These are phyloP conservation scores for Dromaius novaehollandiae DNA, from an alignment of 2,113 vertebrate species.

Conservation along the genomic window DNA sequence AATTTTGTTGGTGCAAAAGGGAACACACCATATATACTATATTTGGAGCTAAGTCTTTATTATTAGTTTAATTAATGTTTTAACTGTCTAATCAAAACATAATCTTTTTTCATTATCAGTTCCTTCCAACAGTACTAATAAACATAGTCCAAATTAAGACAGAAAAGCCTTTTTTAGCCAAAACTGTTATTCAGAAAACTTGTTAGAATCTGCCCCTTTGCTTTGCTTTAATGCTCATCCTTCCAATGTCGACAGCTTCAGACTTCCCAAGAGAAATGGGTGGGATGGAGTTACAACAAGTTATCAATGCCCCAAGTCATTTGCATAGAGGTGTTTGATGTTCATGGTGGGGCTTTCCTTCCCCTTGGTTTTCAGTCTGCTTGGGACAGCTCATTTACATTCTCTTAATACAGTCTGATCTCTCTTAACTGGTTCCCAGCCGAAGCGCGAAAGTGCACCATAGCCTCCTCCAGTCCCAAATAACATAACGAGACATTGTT, in stretches of 20 bases:
- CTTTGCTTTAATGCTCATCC: background rate
- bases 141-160: background rate
- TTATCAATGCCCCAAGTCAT: background rate
- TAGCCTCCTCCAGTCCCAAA: background rate
- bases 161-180: background rate
- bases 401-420: background rate
- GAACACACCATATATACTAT: background rate
- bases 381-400: background rate
- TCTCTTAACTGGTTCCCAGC: accelerated
- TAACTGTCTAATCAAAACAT: background rate
- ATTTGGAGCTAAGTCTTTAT: background rate
- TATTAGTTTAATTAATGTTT: background rate
- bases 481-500: background rate
- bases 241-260: background rate
- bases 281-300: background rate
- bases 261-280: background rate
- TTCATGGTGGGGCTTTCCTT: background rate
- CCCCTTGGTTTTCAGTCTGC: background rate
- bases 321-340: background rate
- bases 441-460: background rate
- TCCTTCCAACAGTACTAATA: background rate
- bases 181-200: background rate
- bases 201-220: background rate
- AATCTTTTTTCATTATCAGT: background rate
- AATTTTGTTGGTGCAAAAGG: background rate